Base-by-base conservation (phyloP, 1,140 invertebrate species). In the Mylabris phalerata region DNA sequence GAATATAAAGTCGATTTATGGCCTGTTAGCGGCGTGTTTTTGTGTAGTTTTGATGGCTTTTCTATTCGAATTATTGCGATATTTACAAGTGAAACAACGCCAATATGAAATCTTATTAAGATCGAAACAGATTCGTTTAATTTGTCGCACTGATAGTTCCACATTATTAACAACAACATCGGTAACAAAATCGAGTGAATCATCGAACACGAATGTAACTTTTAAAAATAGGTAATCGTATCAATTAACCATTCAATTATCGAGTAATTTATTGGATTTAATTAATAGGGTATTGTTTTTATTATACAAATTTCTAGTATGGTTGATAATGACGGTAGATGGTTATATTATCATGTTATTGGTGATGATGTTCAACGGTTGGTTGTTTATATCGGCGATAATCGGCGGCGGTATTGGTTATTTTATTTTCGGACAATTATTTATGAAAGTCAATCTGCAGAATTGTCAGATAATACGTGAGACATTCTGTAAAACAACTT, bases 361-460 rank as follows among this genome's bases (percentile, higher is more conserved):
- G 42, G 87, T 93, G 56, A 95, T 95, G 92, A 82, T 88, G 1
- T 95, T 88, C 76, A 94, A 94, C 75, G 84, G 84, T 41, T 93
- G 90, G 77, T 74, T 95, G 13, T 82, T 84, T 55, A 71, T 92
- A 10, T 82, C 88, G 1, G 78, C 92, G 11, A 77, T 87, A 1
- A 71, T 92, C 38, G 92, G 92, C 3, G 85, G 87, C 66, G 85
- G 84, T 49, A 55, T 87, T 0, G 91, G 92, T 62, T 85, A 90
- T 71, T 88, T 75, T 64, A 57, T 75, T n/a, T 75, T 75, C 64
- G 73, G 73, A 40, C 69, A 72, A 11, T 68, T 60, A 52, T 71
- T 74, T 50, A 72, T 75, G 69, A 74, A 74, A 59, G 66, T 74
- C 13, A 75, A 74, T 61, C 56, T 75, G 47, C 71, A 75, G 63